A percentile compares a stretch with the other conserved stretches of the same genome.
Conservation (phyloP, 1,140 invertebrate species). For the Tyrophagus putrescentiae region DNA sequence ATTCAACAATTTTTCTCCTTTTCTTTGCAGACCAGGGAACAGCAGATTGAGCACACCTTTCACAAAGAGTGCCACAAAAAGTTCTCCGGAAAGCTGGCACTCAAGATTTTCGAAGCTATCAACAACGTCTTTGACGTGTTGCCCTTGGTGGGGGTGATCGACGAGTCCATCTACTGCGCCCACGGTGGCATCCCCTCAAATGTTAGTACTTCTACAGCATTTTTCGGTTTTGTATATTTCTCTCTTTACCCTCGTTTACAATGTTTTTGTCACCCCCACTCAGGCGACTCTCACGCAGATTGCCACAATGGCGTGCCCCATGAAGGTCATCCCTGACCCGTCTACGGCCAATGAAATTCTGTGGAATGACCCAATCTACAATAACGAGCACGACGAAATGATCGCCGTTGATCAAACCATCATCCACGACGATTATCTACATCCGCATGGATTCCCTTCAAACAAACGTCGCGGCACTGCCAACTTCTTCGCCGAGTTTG, state of each 20-base stretch:
- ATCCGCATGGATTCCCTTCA: conserved; percentile 45
- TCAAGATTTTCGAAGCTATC: conserved; percentile 47
- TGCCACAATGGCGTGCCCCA: conserved; percentile 46
- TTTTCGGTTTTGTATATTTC: neutral
- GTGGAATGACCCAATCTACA: conserved; percentile 53
- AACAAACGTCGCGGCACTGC: conserved; percentile 53
- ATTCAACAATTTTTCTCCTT: too few relatives aligned
- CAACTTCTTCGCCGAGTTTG: conserved; percentile 50
- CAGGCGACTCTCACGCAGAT: too few relatives aligned
- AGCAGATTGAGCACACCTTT: conserved; percentile 56
- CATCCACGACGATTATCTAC: neutral
- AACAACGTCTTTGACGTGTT: conserved; percentile 52
- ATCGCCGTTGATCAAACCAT: neutral
- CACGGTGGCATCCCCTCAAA: conserved; percentile 57
- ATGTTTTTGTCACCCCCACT: too few relatives aligned
- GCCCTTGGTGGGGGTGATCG: conserved; percentile 50
- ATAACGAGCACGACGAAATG: conserved; percentile 21
- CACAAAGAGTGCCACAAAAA: conserved; percentile 45
- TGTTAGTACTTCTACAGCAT: conserved; percentile 29
- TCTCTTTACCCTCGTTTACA: too few relatives aligned
- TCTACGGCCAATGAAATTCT: conserved; percentile 54
- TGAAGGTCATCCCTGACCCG: too few relatives aligned
- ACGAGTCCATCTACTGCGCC: conserved; percentile 53
- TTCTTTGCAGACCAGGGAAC: too few relatives aligned
- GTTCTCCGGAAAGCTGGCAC: conserved; percentile 48